Base-by-base conservation (phyloP, 2,113 vertebrate genomes). In the Probosciger aterrimus region DNA sequence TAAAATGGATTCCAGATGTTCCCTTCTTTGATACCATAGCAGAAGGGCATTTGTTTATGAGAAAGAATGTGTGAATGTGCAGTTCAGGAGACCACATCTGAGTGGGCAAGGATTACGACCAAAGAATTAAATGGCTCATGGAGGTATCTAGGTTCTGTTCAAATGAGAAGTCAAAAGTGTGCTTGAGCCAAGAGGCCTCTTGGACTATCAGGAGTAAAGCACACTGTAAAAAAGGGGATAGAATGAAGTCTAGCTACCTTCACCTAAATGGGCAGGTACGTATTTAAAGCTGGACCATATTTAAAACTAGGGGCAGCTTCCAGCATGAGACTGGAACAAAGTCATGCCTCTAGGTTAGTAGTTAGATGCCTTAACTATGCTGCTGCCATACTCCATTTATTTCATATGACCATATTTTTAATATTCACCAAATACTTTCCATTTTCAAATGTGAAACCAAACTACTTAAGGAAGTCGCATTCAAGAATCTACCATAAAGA, bases 361-460 rank as follows among this genome's bases (percentile, higher is more conserved):
- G 23, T 16, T 77, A 74, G 49, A 53, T 78, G 60, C 46, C 55
- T 39, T 86, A 86, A 86, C 16, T 83, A 17, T 80, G 88, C 1
- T 78, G 9, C 46, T 77, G 59, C 82, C 82, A 35, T 86, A 75
- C 30, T 94, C 71, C 49, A 83, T 43, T 86, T 62, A 83, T 9
- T 74, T 93, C 77, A 86, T 88, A 80, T 69, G 95, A 96, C 62
- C 25, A 5, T 88, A 60, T 87, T 94, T 94, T 85, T 96, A 89
- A 91, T 86, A 96, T 53, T 97, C 82, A 95, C 63, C 78, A 92
- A 94, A 93, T 95, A 90, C 33, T 86, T 95, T n/a, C 88, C 9
- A 44, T 94, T 96, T 96, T 95, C 81, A 96, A 96, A 97, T 97
- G 90, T 97, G 92, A 98, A 98, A 93, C 84, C 90, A 92, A 89